Evolutionary conservation across 2,113 vertebrate species (phyloP), one percentile per base, ranked within the genome.

Genomic region (Python bivittatus): DNA sequence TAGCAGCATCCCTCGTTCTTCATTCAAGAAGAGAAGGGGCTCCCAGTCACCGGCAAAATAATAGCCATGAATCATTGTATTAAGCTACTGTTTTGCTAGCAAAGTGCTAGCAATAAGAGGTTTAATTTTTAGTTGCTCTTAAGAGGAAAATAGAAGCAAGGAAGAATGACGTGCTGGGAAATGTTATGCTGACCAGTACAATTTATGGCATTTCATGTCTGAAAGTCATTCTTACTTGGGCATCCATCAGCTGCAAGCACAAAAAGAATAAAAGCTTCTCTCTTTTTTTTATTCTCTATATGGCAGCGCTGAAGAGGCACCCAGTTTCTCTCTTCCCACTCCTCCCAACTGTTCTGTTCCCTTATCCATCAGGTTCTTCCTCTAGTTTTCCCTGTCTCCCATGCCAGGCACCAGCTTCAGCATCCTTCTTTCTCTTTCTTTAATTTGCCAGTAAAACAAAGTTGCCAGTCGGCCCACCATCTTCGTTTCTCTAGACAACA

Each of bases 1-100:
- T 3, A 84, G 56, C 5, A 93, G 44, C 91, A 91, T 93, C 90
- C 95, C 91, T 54, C 58, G 1, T 27, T 92, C 52, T 88, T 93
- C 90, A 92, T 38, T 52, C 64, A 38, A 42, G 6, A 92, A 53
- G 2, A 10, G 48, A 92, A 79, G 33, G 33, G 33, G 33, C 33
- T 38, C 72, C 9, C 33, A 20, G 92, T 9, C 7, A n/a, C 29
- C 13, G 60, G 44, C 10, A 44, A 25, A 92, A 84, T 60, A 44
- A 79, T 33, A 92, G 84, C 86, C 17, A 84, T 38, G 38, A 58
- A 58, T 60, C 25, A 64, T 68, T 11, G 23, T 52, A 52, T 85
- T 52, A 44, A 48, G 42, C 25, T 27, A 2, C 4, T 29, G 72
- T 33, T 27, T 22, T 89, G 91, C 33, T 33, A 44, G 0, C n/a